A percentile compares a stretch with the other conserved stretches of the same genome.
phyloP scores from a whole-genome alignment of 2,113 vertebrate genomes.

The Lepidothrix coronata region DNA sequence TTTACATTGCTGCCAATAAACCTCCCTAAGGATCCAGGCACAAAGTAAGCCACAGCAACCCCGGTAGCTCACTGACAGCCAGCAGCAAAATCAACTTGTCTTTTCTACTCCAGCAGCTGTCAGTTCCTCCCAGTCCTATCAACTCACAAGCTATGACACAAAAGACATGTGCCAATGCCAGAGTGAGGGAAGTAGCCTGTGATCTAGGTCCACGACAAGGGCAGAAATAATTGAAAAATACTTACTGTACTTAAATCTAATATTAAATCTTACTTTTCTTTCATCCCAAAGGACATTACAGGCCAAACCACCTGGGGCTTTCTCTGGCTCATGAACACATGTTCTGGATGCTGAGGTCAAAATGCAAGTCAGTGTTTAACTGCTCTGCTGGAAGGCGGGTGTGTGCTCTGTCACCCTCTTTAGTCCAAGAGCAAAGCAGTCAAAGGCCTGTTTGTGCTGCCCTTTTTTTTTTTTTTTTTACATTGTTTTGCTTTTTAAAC shows the following conservation, averaged over 20 bases:
- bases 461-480: rapidly evolving
- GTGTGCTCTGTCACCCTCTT: not conserved
- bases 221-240: not conserved
- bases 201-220: not conserved
- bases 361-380: not conserved
- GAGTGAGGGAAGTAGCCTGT: not conserved
- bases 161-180: not conserved
- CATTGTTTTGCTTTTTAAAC: not conserved
- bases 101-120: not conserved
- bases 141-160: not conserved
- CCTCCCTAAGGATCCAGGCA: not conserved
- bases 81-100: not conserved
- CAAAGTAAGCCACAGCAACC: not conserved
- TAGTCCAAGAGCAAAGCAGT: not conserved
- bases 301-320: not conserved
- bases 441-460: not conserved
- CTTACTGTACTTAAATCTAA: not conserved
- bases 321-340: not conserved
- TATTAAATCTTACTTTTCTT: not conserved
- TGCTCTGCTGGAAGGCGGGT: not conserved
- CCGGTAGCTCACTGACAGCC: not conserved
- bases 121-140: not conserved
- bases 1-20: not conserved
- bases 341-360: not conserved
- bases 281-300: not conserved